Evolutionary conservation across 2,888 invertebrate genomes (phyloP).

Genomic region (Oasisia sp.): DNA sequence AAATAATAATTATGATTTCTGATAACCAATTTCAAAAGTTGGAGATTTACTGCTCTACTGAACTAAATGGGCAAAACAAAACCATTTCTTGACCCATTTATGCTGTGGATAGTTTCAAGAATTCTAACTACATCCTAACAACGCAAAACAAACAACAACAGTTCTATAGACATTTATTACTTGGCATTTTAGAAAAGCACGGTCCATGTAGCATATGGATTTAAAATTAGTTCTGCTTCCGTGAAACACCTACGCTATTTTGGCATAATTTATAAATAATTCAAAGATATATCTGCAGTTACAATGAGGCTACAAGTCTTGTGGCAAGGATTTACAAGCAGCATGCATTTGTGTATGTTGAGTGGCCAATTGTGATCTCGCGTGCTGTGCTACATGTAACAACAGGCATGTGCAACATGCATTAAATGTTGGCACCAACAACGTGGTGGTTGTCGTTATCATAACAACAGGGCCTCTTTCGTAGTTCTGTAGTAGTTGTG

Average conservation of each 20-base stretch:
- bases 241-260: neutral
- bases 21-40: no score
- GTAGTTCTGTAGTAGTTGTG: neutral
- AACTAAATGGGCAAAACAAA: no score
- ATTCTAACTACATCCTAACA: neutral
- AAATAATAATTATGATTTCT: no score
- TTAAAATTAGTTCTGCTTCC: slow-evolving; percentile 4
- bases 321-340: neutral
- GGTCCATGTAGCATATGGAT: neutral
- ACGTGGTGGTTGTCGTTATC: neutral
- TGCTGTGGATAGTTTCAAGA: no score
- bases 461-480: neutral
- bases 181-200: slow-evolving; percentile 3
- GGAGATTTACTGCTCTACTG: no score
- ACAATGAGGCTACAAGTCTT: neutral
- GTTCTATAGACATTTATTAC: slow-evolving; percentile 4
- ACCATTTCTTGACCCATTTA: no score
- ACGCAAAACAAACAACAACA: neutral
- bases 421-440: neutral
- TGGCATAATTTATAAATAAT: neutral
- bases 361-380: no score
- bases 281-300: neutral
- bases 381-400: neutral
- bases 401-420: neutral
- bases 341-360: neutral